phyloP scores from a whole-genome alignment of 2,113 vertebrate species.

The Monopterus albus region DNA sequence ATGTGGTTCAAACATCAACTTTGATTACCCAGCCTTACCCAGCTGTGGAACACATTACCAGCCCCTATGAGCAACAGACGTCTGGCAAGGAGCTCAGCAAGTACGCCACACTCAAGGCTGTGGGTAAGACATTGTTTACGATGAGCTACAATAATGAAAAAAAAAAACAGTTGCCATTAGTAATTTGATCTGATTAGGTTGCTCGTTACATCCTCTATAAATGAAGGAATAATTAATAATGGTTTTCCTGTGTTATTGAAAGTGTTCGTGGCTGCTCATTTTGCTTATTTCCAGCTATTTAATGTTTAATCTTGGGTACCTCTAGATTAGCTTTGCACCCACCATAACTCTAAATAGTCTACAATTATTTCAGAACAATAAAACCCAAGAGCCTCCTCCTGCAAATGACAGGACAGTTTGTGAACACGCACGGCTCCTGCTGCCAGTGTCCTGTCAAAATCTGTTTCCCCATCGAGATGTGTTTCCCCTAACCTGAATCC shows the following conservation, averaged over 20 bases:
- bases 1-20: conserved; percentile 85
- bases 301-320: too few species aligned
- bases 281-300: too few species aligned
- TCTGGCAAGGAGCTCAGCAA: conserved; percentile 91
- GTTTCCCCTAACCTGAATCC: too few species aligned
- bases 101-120: conserved; percentile 92
- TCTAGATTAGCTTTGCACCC: too few species aligned
- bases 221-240: conserved; percentile 25
- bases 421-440: too few species aligned
- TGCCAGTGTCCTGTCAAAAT: too few species aligned
- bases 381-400: too few species aligned
- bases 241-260: neutral
- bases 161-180: neutral
- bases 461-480: too few species aligned
- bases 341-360: too few species aligned
- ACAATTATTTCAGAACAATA: too few species aligned
- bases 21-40: conserved; percentile 90
- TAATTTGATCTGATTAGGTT: conserved; percentile 17
- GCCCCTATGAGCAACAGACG: conserved; percentile 90
- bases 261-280: too few species aligned
- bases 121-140: conserved; percentile 84
- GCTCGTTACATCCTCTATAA: conserved; percentile 1
- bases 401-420: too few species aligned
- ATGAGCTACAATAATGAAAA: neutral
- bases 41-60: conserved; percentile 87